These are phyloP conservation scores for Polypedilum vanderplanki DNA, from an alignment of 1,140 invertebrate species.

Conservation along the genomic window DNA sequence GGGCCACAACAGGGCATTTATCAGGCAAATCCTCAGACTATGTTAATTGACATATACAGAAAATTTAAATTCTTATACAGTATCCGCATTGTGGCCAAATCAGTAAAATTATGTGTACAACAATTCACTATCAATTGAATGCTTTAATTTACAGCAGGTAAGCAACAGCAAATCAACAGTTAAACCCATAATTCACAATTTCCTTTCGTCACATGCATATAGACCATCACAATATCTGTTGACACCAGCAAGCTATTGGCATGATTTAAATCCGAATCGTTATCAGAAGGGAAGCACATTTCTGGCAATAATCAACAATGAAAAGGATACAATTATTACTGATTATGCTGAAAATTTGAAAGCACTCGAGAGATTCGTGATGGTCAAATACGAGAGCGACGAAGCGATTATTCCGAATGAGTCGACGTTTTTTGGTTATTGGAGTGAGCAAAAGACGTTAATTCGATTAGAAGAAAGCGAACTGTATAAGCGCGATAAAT, in stretches of 20 bases:
- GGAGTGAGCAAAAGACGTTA: background rate
- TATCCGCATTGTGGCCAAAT: background rate
- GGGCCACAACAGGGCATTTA: constrained; percentile 88
- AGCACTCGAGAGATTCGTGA: constrained; percentile 56
- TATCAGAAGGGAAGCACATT: constrained; percentile 81
- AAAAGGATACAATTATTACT: constrained; percentile 57
- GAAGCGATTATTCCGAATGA: background rate
- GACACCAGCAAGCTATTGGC: constrained; percentile 97
- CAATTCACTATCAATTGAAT: constrained; percentile 35
- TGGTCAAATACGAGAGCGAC: background rate
- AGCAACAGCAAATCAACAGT: background rate
- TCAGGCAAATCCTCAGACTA: background rate
- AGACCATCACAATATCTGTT: constrained; percentile 69
- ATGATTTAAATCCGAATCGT: constrained; percentile 75
- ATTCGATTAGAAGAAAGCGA: background rate
- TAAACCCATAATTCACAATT: too few species aligned
- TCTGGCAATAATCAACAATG: constrained; percentile 95
- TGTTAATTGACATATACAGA: too few species aligned
- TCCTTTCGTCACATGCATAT: constrained; percentile 38
- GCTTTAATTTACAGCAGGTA: background rate
- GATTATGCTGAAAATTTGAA: constrained; percentile 68
- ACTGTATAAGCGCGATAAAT: constrained; percentile 50
- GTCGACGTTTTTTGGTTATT: background rate
- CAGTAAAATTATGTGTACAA: background rate
- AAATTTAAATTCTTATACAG: too few species aligned